phyloP scores from a whole-genome alignment of 2,888 invertebrate species.

The Heteromyza rotundicornis region DNA sequence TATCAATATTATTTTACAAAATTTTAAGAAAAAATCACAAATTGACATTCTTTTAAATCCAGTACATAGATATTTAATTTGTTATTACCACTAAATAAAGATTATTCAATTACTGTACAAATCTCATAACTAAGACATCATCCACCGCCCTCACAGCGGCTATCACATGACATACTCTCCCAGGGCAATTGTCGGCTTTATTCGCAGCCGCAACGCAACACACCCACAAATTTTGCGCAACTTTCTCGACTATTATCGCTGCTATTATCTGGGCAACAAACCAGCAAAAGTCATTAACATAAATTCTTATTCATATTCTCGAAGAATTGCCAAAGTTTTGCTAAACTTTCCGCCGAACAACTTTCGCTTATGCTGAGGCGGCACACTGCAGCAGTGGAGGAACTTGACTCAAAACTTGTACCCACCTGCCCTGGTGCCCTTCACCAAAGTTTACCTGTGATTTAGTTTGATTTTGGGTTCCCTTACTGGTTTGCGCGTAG shows the following conservation, averaged over 20 bases:
- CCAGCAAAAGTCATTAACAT: conserved; percentile 46
- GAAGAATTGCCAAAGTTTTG: neutral
- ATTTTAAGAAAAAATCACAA: no score
- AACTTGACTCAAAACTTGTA: neutral
- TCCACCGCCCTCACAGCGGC: no score
- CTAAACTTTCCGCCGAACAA: neutral
- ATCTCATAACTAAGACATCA: no score
- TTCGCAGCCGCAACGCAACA: neutral
- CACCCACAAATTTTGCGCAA: neutral
- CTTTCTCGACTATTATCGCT: neutral
- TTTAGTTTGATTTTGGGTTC: neutral
- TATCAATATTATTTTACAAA: no score
- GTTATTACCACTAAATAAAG: no score
- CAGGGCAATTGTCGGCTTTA: no score
- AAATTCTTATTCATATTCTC: conserved; percentile 41
- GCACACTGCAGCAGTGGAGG: neutral
- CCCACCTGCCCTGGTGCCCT: no score
- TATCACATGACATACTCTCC: no score
- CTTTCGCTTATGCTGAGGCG: neutral
- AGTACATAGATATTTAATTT: no score
- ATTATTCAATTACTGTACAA: no score
- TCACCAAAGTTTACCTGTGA: neutral
- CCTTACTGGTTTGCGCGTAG: neutral
- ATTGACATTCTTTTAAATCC: no score
- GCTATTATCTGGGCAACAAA: conserved; percentile 11